Conservation (phyloP, 2,113 vertebrate genomes). For the Microtus oregoni region DNA sequence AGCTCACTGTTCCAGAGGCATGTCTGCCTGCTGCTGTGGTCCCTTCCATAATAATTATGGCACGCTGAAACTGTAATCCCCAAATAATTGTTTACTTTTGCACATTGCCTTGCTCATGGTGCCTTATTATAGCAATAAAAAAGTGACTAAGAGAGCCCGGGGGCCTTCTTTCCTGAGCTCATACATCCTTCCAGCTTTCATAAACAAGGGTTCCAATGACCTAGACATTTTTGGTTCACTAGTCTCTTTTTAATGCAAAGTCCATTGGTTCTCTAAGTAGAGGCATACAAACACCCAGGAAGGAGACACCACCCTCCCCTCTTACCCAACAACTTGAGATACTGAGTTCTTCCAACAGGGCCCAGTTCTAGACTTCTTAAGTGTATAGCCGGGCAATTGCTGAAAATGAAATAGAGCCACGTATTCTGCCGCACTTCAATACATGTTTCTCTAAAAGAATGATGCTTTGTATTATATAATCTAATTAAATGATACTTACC, state of each 20-base stretch:
- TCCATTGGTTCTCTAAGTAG: not conserved
- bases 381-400: not conserved
- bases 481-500: constrained; percentile 49
- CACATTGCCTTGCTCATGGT: not conserved
- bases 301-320: not conserved
- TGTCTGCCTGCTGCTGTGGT: not conserved
- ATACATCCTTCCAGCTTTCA: not conserved
- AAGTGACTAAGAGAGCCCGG: not conserved
- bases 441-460: constrained; percentile 41
- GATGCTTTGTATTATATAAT: not conserved
- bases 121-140: not conserved
- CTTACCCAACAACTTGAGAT: constrained; percentile 15
- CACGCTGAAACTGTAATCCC: not conserved
- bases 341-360: not conserved
- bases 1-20: not conserved
- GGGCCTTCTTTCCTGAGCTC: not conserved
- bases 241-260: not conserved
- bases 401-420: constrained; percentile 37
- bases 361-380: constrained; percentile 20
- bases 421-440: not conserved
- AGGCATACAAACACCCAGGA: not conserved
- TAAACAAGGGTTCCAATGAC: not conserved
- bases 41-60: not conserved
- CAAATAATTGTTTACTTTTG: not conserved
- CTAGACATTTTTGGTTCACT: not conserved